phyloP scores from a whole-genome alignment of 2,113 vertebrate species.

The Agelaius tricolor region DNA sequence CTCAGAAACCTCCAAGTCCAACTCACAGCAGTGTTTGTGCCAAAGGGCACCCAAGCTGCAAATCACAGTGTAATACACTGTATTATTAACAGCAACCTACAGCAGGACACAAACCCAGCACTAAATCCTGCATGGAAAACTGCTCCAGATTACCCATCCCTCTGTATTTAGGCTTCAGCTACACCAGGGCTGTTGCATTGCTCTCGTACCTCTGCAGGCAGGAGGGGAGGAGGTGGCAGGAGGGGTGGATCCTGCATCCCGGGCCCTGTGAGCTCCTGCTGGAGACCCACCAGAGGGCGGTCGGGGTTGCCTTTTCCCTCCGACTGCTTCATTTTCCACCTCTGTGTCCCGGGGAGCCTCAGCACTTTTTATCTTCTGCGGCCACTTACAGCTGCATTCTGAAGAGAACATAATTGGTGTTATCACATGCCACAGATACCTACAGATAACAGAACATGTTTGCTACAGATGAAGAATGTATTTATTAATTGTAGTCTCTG shows the following conservation, averaged over 20 bases:
- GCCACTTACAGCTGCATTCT: background rate
- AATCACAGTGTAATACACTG: rapidly evolving
- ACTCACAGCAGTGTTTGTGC: rapidly evolving
- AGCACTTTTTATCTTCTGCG: background rate
- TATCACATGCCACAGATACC: background rate
- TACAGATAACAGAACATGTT: background rate
- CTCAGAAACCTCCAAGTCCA: background rate
- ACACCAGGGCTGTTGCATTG: rapidly evolving
- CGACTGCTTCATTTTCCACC: background rate
- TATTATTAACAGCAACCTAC: background rate
- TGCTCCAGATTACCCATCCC: background rate
- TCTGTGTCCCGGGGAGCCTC: background rate
- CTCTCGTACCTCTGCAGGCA: background rate
- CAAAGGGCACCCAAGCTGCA: background rate
- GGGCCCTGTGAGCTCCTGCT: background rate
- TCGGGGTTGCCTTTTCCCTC: constrained; percentile 23
- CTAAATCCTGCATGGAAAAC: background rate
- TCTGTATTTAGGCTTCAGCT: too few species aligned
- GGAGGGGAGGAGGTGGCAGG: background rate
- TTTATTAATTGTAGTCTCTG: background rate
- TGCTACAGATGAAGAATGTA: background rate
- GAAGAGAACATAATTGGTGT: background rate
- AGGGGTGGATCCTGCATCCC: background rate
- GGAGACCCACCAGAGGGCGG: constrained; percentile 62
- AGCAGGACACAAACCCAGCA: background rate